Evolutionary conservation across 2,888 invertebrate species (phyloP).

Genomic region (Arctia plantaginis): DNA sequence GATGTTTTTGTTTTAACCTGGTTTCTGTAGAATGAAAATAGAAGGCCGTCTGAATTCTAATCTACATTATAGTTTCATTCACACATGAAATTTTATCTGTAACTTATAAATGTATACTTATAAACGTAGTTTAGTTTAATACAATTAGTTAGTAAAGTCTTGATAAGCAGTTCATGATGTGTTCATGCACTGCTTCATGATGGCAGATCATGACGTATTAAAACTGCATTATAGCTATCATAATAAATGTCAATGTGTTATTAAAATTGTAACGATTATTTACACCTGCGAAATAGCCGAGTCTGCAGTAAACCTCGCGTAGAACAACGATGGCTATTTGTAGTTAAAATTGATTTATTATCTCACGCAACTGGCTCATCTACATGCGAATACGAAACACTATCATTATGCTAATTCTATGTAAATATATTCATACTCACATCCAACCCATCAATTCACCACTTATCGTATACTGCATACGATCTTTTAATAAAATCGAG

Average conservation of each 20-base stretch:
- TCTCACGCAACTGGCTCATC: conserved; percentile 20
- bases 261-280: not conserved
- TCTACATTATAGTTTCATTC: not conserved
- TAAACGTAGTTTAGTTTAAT: not conserved
- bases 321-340: not conserved
- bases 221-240: too few relatives aligned
- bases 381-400: conserved; percentile 26
- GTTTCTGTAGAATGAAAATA: not conserved
- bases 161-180: not conserved
- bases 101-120: too few relatives aligned
- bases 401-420: conserved; percentile 41
- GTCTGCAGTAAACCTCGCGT: not conserved
- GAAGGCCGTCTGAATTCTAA: not conserved
- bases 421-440: conserved; percentile 44
- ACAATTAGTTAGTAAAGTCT: not conserved
- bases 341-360: conserved; percentile 19
- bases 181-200: too few relatives aligned
- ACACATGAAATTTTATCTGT: not conserved
- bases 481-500: conserved; percentile 21
- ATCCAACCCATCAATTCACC: conserved; percentile 48
- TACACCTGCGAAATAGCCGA: not conserved
- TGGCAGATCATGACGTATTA: too few relatives aligned
- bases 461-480: conserved; percentile 42
- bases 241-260: not conserved
- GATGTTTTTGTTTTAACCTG: not conserved